These are phyloP conservation scores for Hydrozoanthus gracilis DNA, from an alignment of 92 coral and sea anemone species.

Conservation along the genomic window DNA sequence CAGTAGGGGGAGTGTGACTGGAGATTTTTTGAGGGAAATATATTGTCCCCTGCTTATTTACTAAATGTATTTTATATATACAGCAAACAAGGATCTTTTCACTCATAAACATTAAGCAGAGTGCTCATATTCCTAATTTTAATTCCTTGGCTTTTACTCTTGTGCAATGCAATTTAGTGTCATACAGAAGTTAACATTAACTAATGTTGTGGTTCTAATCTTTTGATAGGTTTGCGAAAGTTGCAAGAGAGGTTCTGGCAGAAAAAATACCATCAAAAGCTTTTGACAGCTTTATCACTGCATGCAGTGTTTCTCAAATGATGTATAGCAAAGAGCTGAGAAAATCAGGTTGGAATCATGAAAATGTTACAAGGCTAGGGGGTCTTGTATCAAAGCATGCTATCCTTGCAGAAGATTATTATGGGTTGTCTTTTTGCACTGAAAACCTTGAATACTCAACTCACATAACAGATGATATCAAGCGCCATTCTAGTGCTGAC, in stretches of 20 bases:
- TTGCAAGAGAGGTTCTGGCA: constrained; percentile 77
- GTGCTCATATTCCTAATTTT: too few species aligned
- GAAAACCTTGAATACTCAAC: constrained; percentile 79
- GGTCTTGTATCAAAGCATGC: constrained; percentile 74
- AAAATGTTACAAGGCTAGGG: constrained; percentile 47
- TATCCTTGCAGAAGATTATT: constrained; percentile 72
- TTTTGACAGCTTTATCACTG: constrained; percentile 65
- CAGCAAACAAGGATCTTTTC: too few species aligned
- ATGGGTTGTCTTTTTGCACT: constrained; percentile 69
- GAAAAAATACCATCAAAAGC: constrained; percentile 71
- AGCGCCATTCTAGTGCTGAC: constrained; percentile 71
- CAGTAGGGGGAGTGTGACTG: too few species aligned
- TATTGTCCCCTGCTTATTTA: too few species aligned
- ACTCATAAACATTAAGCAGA: too few species aligned
- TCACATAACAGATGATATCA: constrained; percentile 60
- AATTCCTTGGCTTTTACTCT: too few species aligned
- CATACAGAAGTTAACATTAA: too few species aligned
- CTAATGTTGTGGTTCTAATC: too few species aligned
- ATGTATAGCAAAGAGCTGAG: constrained; percentile 44
- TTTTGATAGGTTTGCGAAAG: constrained; percentile 62
- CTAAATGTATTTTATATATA: too few species aligned
- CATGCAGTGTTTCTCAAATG: constrained; percentile 62
- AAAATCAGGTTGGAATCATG: constrained; percentile 49
- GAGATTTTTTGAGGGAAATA: too few species aligned
- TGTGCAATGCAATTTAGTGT: too few species aligned